These are phyloP conservation scores for Dromaius novaehollandiae DNA, from an alignment of 2,113 vertebrate species.

Conservation along the genomic window DNA sequence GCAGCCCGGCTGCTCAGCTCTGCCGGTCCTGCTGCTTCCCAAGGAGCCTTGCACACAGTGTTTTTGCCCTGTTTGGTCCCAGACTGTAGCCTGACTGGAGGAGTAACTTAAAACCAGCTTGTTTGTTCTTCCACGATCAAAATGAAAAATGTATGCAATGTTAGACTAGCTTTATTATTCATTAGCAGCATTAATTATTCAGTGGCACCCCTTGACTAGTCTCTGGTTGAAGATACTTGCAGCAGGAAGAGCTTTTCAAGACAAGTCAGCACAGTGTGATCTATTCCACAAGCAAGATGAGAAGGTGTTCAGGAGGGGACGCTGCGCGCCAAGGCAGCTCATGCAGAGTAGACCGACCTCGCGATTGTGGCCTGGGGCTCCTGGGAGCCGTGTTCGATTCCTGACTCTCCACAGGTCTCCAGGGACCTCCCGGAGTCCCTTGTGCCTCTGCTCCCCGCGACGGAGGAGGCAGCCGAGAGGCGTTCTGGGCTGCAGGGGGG, in stretches of 20 bases:
- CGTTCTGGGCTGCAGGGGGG: too few relatives aligned
- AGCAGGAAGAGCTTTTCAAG: not conserved
- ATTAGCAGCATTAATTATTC: not conserved
- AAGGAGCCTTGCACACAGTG: too few relatives aligned
- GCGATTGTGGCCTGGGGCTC: not conserved
- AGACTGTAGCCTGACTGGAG: rapidly evolving
- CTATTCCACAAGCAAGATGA: not conserved
- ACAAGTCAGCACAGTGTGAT: not conserved
- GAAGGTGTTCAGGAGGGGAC: not conserved
- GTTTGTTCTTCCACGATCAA: not conserved
- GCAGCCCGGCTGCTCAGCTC: too few relatives aligned
- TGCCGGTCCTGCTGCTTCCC: too few relatives aligned
- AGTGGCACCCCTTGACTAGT: not conserved
- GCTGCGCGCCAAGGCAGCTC: rapidly evolving
- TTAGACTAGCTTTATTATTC: not conserved
- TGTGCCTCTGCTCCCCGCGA: not conserved
- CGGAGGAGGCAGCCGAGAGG: not conserved
- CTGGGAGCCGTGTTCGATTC: not conserved
- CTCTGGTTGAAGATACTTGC: not conserved
- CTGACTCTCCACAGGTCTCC: not conserved
- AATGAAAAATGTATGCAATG: not conserved
- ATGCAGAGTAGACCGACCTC: not conserved
- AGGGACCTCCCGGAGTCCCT: not conserved
- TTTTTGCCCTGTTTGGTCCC: too few relatives aligned
- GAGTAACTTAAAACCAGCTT: not conserved